A percentile compares a stretch with the other conserved stretches of the same genome.
Conservation (phyloP, 2,113 vertebrate genomes). For the Alligator sinensis region DNA sequence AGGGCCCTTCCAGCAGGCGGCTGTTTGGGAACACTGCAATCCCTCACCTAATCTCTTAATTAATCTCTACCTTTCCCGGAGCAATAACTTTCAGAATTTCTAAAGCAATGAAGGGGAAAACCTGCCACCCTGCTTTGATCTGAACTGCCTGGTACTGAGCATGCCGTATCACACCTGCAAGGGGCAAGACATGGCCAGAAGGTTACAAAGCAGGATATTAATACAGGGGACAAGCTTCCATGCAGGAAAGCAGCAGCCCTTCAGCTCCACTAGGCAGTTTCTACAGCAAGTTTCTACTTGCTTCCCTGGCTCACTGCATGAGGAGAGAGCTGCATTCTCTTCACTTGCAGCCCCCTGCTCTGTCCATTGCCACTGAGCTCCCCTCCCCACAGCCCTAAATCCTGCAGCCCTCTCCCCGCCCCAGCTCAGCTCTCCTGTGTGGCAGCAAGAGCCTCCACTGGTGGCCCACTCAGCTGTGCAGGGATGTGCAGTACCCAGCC, state of each 20-base stretch:
- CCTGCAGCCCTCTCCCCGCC: too few species aligned
- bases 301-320: too few species aligned
- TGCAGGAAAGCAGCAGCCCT: neutral
- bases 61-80: constrained; percentile 33
- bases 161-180: neutral
- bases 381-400: neutral
- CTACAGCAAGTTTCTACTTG: neutral
- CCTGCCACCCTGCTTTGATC: neutral
- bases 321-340: neutral
- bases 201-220: neutral
- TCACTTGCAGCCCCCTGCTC: neutral
- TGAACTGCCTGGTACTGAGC: neutral
- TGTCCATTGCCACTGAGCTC: too few species aligned
- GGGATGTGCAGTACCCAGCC: too few species aligned
- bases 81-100: constrained; percentile 36
- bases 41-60: constrained; percentile 41
- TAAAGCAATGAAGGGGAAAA: neutral
- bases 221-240: rapidly evolving
- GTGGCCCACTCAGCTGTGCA: neutral
- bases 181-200: neutral
- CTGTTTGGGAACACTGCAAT: neutral
- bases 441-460: neutral
- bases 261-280: neutral
- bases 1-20: neutral
- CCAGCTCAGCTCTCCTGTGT: neutral